Percentiles rank a stretch among this genome's conserved stretches.
These are phyloP conservation scores for Drosophila funebris DNA, from an alignment of 1,140 invertebrate genomes.

Conservation along the genomic window DNA sequence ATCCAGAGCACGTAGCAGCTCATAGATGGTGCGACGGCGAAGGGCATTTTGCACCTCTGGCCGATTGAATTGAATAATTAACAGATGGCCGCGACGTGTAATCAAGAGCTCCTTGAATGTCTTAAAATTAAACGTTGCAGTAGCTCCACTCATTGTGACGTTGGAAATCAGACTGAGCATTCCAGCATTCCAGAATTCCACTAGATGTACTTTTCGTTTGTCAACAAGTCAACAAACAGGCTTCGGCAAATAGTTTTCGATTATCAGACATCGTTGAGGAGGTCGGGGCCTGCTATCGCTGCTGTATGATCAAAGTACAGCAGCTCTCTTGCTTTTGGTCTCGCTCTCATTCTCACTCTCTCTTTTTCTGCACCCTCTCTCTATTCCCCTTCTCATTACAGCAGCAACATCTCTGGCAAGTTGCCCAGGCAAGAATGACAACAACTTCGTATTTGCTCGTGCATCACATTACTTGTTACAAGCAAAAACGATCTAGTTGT, in stretches of 20 bases:
- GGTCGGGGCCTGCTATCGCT: constrained; percentile 26
- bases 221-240: constrained; percentile 14
- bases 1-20: constrained; percentile 60
- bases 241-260: constrained; percentile 8
- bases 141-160: constrained; percentile 30
- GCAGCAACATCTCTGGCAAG: not conserved
- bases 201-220: constrained; percentile 13
- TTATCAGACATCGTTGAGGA: constrained; percentile 27
- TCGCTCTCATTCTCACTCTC: not conserved
- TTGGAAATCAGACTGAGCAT: constrained; percentile 11
- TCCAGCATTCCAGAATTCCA: not conserved
- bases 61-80: constrained; percentile 89
- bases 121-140: constrained; percentile 27
- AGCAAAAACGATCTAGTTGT: not conserved
- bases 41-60: constrained; percentile 92
- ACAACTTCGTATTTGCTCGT: not conserved
- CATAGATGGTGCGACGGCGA: constrained; percentile 77
- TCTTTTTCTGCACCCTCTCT: not conserved
- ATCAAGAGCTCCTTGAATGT: constrained; percentile 59
- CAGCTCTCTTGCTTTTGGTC: not conserved
- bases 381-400: not conserved
- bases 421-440: constrained; percentile 10
- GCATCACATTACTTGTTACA: not conserved
- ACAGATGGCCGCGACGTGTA: constrained; percentile 36
- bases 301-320: constrained; percentile 30